Conservation (phyloP, 2,888 invertebrate species). For the Drosophila helvetica region DNA sequence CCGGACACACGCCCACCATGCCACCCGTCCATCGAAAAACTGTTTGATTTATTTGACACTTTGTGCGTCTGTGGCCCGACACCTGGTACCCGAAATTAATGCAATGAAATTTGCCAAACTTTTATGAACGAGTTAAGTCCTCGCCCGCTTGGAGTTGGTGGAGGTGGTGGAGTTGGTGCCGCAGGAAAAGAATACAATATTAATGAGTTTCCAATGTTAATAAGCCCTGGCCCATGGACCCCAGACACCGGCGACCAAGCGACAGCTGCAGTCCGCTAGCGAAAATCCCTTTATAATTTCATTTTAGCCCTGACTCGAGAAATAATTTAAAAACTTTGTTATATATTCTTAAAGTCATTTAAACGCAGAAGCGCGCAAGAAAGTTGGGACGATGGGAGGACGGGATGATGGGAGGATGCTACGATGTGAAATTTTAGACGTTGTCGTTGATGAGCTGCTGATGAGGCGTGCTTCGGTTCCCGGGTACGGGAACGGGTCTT, state of each 20-base stretch:
- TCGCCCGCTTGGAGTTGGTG: background rate
- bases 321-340: constrained; percentile 78
- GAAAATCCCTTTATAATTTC: constrained; percentile 76
- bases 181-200: constrained; percentile 59
- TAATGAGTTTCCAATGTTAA: constrained; percentile 82
- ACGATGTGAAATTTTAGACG: constrained; percentile 49
- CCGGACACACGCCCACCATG: constrained; percentile 16
- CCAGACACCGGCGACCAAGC: constrained; percentile 52
- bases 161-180: constrained; percentile 3
- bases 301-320: constrained; percentile 68
- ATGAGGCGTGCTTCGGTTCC: constrained; percentile 52
- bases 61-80: constrained; percentile 35
- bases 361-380: constrained; percentile 36
- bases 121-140: constrained; percentile 73
- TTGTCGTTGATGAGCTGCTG: constrained; percentile 74
- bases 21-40: constrained; percentile 15
- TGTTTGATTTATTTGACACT: constrained; percentile 58
- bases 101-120: constrained; percentile 69
- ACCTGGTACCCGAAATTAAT: constrained; percentile 63
- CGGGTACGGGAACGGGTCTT: background rate
- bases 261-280: constrained; percentile 43
- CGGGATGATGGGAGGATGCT: constrained; percentile 14
- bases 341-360: constrained; percentile 78
- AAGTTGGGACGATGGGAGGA: constrained; percentile 12
- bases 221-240: constrained; percentile 57